A percentile compares a stretch with the other conserved stretches of the same genome.
Conservation (phyloP, 92 coral and sea anemone genomes). For the Porites divaricata region DNA sequence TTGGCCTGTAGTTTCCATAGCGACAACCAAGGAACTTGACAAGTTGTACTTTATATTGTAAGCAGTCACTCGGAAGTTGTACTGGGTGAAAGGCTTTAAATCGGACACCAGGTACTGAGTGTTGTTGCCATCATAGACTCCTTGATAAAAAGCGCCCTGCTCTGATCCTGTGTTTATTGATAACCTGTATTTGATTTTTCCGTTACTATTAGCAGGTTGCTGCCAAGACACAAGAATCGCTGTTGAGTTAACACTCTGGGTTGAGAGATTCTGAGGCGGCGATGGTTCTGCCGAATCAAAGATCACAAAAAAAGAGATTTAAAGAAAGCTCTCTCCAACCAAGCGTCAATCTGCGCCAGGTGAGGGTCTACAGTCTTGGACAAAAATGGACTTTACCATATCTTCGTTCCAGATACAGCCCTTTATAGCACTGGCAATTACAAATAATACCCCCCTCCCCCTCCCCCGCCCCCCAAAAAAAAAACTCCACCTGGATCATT, state of each 20-base stretch:
- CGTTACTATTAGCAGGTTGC: constrained; percentile 63
- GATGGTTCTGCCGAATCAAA: constrained; percentile 65
- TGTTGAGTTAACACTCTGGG: constrained; percentile 57
- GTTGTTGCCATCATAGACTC: constrained; percentile 31
- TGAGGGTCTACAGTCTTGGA: neutral
- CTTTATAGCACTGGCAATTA: no score
- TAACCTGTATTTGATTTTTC: constrained; percentile 62
- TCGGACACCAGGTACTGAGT: constrained; percentile 45
- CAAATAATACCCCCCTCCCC: no score
- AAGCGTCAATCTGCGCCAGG: neutral
- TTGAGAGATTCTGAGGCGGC: constrained; percentile 54
- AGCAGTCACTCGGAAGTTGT: constrained; percentile 58
- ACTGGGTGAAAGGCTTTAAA: constrained; percentile 47
- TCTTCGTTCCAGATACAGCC: no score
- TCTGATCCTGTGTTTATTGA: constrained; percentile 7
- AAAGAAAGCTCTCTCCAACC: no score
- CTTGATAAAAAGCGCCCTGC: neutral
- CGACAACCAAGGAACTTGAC: constrained; percentile 33
- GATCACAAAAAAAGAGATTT: neutral
- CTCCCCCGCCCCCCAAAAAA: no score
- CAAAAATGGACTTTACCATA: neutral
- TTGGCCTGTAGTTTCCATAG: constrained; percentile 46
- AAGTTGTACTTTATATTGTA: constrained; percentile 53
- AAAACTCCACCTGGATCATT: no score
- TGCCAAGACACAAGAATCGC: constrained; percentile 60